These are phyloP conservation scores for Podocnemis expansa DNA, from an alignment of 2,113 vertebrate species.

Conservation along the genomic window DNA sequence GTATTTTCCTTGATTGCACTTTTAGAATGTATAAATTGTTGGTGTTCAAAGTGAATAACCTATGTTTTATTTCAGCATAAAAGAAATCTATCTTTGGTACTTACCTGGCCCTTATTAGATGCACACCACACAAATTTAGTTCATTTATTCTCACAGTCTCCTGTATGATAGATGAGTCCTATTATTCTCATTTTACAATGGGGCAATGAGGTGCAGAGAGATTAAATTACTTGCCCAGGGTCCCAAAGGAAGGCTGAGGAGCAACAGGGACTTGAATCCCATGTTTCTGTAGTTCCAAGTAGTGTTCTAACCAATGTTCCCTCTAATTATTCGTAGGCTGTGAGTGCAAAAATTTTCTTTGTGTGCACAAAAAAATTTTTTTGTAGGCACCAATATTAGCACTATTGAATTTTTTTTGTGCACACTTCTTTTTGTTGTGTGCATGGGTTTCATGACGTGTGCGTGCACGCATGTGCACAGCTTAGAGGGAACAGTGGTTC, in stretches of 20 bases:
- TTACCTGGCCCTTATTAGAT: neutral
- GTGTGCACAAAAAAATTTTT: too few relatives aligned
- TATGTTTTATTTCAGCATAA: neutral
- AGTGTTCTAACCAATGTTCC: neutral
- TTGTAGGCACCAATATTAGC: too few relatives aligned
- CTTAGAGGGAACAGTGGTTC: too few relatives aligned
- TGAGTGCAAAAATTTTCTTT: too few relatives aligned
- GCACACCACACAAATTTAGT: neutral
- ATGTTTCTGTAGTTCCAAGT: neutral
- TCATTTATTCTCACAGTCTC: neutral
- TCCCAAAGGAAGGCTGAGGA: neutral
- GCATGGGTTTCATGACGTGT: too few relatives aligned
- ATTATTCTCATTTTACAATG: neutral
- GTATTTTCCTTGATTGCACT: neutral
- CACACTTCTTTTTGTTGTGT: too few relatives aligned
- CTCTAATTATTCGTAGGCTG: too few relatives aligned
- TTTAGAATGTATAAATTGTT: neutral
- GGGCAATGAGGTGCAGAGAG: neutral
- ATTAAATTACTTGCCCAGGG: too few relatives aligned
- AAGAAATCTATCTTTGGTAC: neutral
- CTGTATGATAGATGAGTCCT: neutral
- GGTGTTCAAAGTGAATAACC: neutral
- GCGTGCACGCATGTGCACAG: too few relatives aligned
- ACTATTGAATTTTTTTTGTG: too few relatives aligned
- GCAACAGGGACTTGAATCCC: neutral